phyloP scores from a whole-genome alignment of 2,797 vertebrate species.

The Rhinichthys osculus region DNA sequence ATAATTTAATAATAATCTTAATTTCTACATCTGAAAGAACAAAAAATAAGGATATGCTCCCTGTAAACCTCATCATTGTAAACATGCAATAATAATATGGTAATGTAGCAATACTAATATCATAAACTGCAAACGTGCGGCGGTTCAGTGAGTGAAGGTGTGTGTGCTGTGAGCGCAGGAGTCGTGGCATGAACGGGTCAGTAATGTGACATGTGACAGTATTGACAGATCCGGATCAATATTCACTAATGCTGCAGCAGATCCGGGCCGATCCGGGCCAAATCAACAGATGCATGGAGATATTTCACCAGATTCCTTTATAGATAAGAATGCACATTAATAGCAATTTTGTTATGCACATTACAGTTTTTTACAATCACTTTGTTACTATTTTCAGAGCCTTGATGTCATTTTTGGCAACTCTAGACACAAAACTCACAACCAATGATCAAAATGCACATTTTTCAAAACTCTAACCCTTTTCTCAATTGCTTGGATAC shows the following conservation, averaged over 20 bases:
- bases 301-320: neutral
- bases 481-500: too few relatives aligned
- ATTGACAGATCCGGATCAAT: conserved; percentile 43
- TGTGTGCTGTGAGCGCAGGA: neutral
- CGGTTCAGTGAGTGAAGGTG: neutral
- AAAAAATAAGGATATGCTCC: neutral
- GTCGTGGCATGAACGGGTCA: neutral
- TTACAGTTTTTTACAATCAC: too few relatives aligned
- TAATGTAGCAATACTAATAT: neutral
- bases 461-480: too few relatives aligned
- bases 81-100: neutral
- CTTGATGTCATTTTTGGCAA: too few relatives aligned
- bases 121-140: neutral
- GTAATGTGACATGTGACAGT: conserved; percentile 21
- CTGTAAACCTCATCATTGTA: neutral
- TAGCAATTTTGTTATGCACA: neutral
- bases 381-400: too few relatives aligned
- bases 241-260: conserved; percentile 3
- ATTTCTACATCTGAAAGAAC: too few relatives aligned
- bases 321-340: neutral
- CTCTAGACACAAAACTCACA: too few relatives aligned
- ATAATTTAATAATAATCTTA: neutral
- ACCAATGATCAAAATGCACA: too few relatives aligned
- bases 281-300: neutral
- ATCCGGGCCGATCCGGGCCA: neutral